Evolutionary conservation across 2,888 invertebrate genomes (phyloP).

Genomic region (Drosophila hamatofila): DNA sequence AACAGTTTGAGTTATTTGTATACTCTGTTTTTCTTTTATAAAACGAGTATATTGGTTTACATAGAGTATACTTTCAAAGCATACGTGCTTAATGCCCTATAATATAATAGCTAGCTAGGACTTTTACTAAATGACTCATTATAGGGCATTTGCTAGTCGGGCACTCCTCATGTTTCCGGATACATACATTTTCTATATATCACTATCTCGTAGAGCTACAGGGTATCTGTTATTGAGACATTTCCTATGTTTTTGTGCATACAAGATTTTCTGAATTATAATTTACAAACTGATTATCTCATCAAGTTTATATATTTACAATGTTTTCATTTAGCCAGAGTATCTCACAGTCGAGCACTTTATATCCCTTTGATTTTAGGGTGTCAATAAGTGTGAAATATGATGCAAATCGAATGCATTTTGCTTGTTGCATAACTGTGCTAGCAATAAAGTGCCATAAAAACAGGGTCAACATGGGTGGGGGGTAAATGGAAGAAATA

Average conservation of each 20-base stretch:
- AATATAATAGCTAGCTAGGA: too few species aligned
- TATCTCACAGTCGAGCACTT: background rate
- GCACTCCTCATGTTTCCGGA: too few species aligned
- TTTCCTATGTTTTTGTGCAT: background rate
- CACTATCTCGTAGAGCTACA: too few species aligned
- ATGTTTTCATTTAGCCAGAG: background rate
- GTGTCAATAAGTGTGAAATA: conserved; percentile 55
- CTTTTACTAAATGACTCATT: too few species aligned
- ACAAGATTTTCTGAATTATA: too few species aligned
- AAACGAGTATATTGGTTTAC: background rate
- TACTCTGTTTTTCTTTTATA: background rate
- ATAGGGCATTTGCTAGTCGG: background rate
- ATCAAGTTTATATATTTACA: background rate
- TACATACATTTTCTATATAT: too few species aligned
- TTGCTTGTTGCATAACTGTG: conserved; percentile 55
- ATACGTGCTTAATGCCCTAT: too few species aligned
- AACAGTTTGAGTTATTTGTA: background rate
- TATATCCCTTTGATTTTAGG: background rate
- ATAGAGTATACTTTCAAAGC: background rate
- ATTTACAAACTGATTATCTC: background rate
- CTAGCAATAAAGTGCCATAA: conserved; percentile 33
- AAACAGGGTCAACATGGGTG: conserved; percentile 34
- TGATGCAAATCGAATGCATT: conserved; percentile 68
- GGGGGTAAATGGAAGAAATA: conserved; percentile 8
- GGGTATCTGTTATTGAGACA: background rate